Evolutionary conservation across 1,140 invertebrate species (phyloP).

Genomic region (Bursaphelenchus mucronatus): DNA sequence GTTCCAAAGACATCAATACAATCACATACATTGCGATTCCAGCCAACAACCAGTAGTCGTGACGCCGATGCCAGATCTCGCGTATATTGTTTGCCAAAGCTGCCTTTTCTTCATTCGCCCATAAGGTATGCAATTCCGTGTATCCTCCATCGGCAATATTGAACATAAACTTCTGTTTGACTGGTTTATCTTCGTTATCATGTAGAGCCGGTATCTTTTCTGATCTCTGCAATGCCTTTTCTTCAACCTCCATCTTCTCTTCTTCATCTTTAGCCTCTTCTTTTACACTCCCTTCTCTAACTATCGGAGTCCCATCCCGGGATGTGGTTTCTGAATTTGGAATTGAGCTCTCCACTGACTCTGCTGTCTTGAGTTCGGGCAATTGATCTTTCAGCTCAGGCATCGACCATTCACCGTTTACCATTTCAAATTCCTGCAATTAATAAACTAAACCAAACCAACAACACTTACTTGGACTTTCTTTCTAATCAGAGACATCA

Average conservation of each 20-base stretch:
- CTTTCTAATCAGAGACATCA: constrained; percentile 76
- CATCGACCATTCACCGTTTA: constrained; percentile 95
- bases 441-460: neutral
- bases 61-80: constrained; percentile 91
- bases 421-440: constrained; percentile 80
- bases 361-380: constrained; percentile 2
- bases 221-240: constrained; percentile 46
- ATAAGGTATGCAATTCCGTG: constrained; percentile 93
- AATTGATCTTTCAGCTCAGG: constrained; percentile 65
- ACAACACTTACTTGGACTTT: constrained; percentile 68
- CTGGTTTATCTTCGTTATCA: constrained; percentile 66
- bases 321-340: neutral
- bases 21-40: constrained; percentile 73
- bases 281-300: neutral
- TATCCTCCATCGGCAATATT: constrained; percentile 99
- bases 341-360: neutral
- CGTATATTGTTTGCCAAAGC: constrained; percentile 78
- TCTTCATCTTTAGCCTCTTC: constrained; percentile 42
- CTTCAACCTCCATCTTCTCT: constrained; percentile 34
- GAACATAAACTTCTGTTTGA: constrained; percentile 97
- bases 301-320: constrained; percentile 15
- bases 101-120: constrained; percentile 92
- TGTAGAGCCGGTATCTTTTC: constrained; percentile 59
- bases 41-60: constrained; percentile 99
- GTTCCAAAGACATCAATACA: constrained; percentile 8